Percentiles rank a stretch among this genome's conserved stretches.
These are phyloP conservation scores for Paramisgurnus dabryanus DNA, from an alignment of 2,113 vertebrate species.

Conservation along the genomic window DNA sequence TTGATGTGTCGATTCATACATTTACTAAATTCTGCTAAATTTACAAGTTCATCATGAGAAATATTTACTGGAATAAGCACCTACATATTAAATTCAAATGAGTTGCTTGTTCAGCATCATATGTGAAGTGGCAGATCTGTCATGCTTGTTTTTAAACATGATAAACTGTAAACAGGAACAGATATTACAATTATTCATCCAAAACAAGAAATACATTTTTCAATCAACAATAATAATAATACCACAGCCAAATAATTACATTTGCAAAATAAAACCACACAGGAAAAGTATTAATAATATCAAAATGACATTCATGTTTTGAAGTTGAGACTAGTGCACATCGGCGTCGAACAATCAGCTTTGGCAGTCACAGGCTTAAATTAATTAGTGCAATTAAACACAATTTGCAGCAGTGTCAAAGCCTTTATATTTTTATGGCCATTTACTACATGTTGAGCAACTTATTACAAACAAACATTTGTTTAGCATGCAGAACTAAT, in stretches of 20 bases:
- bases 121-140: neutral
- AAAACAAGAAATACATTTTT: constrained; percentile 14
- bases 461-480: constrained; percentile 44
- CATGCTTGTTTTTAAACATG: neutral
- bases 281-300: constrained; percentile 14
- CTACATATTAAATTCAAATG: too few relatives aligned
- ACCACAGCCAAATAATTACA: constrained; percentile 22
- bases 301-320: constrained; percentile 5
- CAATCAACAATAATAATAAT: constrained; percentile 10
- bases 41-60: too few relatives aligned
- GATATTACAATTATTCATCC: constrained; percentile 25
- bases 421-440: constrained; percentile 30
- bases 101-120: neutral
- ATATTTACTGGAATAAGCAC: too few relatives aligned
- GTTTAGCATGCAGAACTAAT: constrained; percentile 18
- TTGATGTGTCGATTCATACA: too few relatives aligned
- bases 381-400: constrained; percentile 50
- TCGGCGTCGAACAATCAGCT: constrained; percentile 27
- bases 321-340: constrained; percentile 7
- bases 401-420: constrained; percentile 42
- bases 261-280: constrained; percentile 29
- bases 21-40: too few relatives aligned
- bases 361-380: constrained; percentile 43
- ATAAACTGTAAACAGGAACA: constrained; percentile 14
- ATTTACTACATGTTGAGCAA: neutral